Evolutionary conservation across 2,113 vertebrate species (phyloP).

Genomic region (Poeciliopsis occidentalis): DNA sequence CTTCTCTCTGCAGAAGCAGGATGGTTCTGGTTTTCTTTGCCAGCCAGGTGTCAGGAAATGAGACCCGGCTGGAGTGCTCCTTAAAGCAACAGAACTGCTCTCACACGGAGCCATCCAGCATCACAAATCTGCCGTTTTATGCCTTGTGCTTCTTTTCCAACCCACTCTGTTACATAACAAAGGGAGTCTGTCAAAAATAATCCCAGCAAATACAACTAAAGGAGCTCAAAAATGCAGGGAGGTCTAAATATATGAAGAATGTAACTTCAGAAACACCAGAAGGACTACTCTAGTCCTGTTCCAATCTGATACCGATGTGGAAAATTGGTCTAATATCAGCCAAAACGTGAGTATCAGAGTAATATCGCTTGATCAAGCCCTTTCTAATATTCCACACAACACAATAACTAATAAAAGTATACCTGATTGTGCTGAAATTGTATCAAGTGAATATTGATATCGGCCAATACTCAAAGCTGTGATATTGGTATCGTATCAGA

Average conservation of each 20-base stretch:
- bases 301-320: no score
- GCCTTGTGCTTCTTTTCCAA: no score
- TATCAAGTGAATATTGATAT: no score
- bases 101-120: neutral
- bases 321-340: no score
- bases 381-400: no score
- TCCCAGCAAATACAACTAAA: neutral
- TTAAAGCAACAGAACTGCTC: neutral
- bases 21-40: neutral
- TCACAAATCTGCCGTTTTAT: neutral
- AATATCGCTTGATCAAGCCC: no score
- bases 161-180: no score
- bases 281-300: neutral
- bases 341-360: no score
- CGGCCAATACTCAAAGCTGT: no score
- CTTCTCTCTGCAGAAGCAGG: neutral
- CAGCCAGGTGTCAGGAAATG: neutral
- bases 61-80: neutral
- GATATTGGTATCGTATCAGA: no score
- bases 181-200: neutral
- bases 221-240: neutral
- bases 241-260: neutral
- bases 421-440: no score
- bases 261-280: neutral
- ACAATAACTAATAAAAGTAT: no score